Evolutionary conservation across 1,140 invertebrate species (phyloP).

Genomic region (Pteromalus puparum): DNA sequence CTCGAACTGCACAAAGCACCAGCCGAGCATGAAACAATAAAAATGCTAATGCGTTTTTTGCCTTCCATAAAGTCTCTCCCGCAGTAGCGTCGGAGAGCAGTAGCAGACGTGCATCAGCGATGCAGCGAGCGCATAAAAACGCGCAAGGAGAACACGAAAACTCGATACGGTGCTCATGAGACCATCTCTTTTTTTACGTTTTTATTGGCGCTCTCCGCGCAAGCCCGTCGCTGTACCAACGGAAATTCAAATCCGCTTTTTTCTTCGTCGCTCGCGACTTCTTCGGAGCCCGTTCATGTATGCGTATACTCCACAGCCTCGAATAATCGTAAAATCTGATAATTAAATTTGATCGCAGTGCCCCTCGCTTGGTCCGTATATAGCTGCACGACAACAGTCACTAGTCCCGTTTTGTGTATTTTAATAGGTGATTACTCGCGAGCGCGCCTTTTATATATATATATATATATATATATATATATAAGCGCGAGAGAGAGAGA

Average conservation of each 20-base stretch:
- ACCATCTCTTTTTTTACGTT: conserved; percentile 53
- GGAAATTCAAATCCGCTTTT: conserved; percentile 57
- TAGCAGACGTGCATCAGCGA: conserved; percentile 2
- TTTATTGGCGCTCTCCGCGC: conserved; percentile 54
- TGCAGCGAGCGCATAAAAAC: conserved; percentile 8
- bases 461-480: conserved; percentile 65
- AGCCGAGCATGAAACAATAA: conserved; percentile 23
- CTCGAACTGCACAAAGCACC: background rate
- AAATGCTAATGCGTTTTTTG: conserved; percentile 43
- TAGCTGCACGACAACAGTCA: conserved; percentile 42
- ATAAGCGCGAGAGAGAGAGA: conserved; percentile 54
- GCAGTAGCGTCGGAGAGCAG: background rate
- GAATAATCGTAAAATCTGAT: conserved; percentile 73
- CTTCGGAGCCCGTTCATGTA: background rate
- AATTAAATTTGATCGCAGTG: conserved; percentile 74
- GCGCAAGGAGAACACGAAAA: conserved; percentile 33
- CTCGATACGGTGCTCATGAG: conserved; percentile 22
- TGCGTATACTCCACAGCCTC: conserved; percentile 32
- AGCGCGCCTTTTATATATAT: conserved; percentile 57
- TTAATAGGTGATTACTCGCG: conserved; percentile 71
- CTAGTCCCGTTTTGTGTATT: conserved; percentile 61
- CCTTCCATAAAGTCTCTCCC: conserved; percentile 20
- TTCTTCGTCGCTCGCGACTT: conserved; percentile 11
- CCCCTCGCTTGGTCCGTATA: conserved; percentile 60
- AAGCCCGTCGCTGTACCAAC: background rate